phyloP scores from a whole-genome alignment of 2,113 vertebrate genomes.

The Corythoichthys haematopterus region DNA sequence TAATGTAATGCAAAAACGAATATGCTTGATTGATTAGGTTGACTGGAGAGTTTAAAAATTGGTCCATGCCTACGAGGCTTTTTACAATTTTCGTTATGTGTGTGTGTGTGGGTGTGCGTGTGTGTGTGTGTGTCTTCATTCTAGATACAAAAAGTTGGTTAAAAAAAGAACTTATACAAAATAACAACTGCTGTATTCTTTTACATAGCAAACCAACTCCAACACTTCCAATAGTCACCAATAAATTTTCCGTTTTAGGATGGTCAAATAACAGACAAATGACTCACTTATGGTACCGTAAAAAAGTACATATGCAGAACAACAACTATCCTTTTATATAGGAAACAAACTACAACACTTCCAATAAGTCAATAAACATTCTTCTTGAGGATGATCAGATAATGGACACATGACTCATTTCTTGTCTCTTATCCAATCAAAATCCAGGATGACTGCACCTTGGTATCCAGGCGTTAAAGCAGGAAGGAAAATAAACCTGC shows the following conservation, averaged over 20 bases:
- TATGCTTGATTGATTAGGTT: too few species aligned
- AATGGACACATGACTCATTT: conserved; percentile 59
- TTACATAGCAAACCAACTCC: not conserved
- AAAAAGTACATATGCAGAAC: not conserved
- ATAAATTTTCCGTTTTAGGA: not conserved
- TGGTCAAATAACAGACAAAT: conserved; percentile 60
- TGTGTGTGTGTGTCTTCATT: not conserved
- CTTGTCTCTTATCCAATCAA: conserved; percentile 53
- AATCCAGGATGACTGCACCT: conserved; percentile 58
- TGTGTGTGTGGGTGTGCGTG: too few species aligned
- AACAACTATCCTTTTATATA: not conserved
- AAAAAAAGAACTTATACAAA: not conserved
- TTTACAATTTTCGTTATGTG: not conserved
- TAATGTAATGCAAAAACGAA: not conserved
- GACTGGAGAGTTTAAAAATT: not conserved
- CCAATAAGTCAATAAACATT: not conserved
- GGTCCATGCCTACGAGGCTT: not conserved
- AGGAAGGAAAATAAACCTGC: conserved; percentile 71
- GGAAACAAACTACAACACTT: not conserved
- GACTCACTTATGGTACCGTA: conserved; percentile 30
- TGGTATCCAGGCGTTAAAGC: conserved; percentile 65
- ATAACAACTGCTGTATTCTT: not conserved
- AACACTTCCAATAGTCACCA: not conserved
- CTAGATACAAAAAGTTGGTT: not conserved
- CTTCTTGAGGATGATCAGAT: conserved; percentile 37